Evolutionary conservation across 2,888 invertebrate species (phyloP).

Genomic region (Napeogenes inachia): DNA sequence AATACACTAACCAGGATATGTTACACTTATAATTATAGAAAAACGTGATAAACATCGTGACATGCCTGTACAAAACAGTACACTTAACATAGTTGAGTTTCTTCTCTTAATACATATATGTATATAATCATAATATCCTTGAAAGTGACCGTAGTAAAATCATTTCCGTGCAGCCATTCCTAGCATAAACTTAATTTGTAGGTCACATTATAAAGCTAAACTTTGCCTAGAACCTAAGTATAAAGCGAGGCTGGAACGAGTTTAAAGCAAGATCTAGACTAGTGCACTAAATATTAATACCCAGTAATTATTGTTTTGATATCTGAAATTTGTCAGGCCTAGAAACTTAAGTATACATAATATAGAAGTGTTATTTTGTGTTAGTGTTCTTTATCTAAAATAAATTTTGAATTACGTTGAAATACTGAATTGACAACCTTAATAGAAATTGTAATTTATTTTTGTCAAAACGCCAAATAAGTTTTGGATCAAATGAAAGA

Average conservation of each 20-base stretch:
- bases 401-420: no score
- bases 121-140: slow-evolving; percentile 27
- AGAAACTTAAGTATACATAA: not conserved
- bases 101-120: not conserved
- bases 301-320: not conserved
- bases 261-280: not conserved
- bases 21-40: slow-evolving; percentile 8
- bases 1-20: slow-evolving; percentile 17
- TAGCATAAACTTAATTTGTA: slow-evolving; percentile 18
- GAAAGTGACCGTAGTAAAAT: slow-evolving; percentile 32
- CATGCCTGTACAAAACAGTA: slow-evolving; percentile 11
- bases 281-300: no score
- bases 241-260: not conserved
- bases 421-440: no score
- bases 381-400: no score
- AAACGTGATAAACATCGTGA: slow-evolving; percentile 21
- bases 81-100: not conserved
- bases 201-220: slow-evolving; percentile 15
- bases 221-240: not conserved
- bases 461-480: no score
- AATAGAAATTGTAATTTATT: no score
- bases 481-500: no score
- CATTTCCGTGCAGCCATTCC: slow-evolving; percentile 32
- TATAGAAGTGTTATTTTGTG: not conserved
- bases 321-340: not conserved